These are phyloP conservation scores for Drosophila paranaensis DNA, from an alignment of 2,888 invertebrate genomes.

Conservation along the genomic window DNA sequence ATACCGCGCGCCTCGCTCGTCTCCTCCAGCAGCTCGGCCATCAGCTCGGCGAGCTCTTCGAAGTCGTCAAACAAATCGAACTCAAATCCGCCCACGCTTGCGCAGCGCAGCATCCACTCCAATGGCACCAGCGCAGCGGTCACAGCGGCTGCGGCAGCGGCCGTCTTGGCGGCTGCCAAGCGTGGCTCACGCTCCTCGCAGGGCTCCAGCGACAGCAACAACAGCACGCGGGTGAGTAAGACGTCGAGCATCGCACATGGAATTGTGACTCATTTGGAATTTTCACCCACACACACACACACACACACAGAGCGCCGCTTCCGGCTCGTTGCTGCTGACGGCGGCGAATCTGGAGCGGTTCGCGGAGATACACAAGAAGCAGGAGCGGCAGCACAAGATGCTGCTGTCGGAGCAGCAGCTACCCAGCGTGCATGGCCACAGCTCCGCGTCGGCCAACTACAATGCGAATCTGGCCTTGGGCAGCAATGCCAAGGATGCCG, in stretches of 20 bases:
- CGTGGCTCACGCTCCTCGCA: slow-evolving; percentile 88
- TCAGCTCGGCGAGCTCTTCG: slow-evolving; percentile 77
- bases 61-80: slow-evolving; percentile 81
- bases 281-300: neutral
- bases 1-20: slow-evolving; percentile 92
- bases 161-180: slow-evolving; percentile 77
- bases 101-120: slow-evolving; percentile 56
- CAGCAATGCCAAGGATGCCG: slow-evolving; percentile 66
- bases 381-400: slow-evolving; percentile 73
- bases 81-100: slow-evolving; percentile 76
- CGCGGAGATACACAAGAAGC: slow-evolving; percentile 86
- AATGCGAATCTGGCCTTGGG: slow-evolving; percentile 78
- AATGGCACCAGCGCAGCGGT: slow-evolving; percentile 68
- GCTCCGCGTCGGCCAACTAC: slow-evolving; percentile 58
- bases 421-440: slow-evolving; percentile 54
- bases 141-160: slow-evolving; percentile 74
- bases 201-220: slow-evolving; percentile 90
- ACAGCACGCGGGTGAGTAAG: slow-evolving; percentile 91
- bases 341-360: slow-evolving; percentile 89
- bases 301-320: slow-evolving; percentile 89
- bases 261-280: slow-evolving; percentile 26
- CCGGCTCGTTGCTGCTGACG: slow-evolving; percentile 91
- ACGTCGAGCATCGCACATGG: neutral
- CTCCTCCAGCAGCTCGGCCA: slow-evolving; percentile 77
- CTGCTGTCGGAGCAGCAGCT: slow-evolving; percentile 52